Percentiles rank a stretch among this genome's conserved stretches.
Evolutionary conservation across 2,888 invertebrate genomes (phyloP).

Genomic region (Tolmerus cingulatus): DNA sequence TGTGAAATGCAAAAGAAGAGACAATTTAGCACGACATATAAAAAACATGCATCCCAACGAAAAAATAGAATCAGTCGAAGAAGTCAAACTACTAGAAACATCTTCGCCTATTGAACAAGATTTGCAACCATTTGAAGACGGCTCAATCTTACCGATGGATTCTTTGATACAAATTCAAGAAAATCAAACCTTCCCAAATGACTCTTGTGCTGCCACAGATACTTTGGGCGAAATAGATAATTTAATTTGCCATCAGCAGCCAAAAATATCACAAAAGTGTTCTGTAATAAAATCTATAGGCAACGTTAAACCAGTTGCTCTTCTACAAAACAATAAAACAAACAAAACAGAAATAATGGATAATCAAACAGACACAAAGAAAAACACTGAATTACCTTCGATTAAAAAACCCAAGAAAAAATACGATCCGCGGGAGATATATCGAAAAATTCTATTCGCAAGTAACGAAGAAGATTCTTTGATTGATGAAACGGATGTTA

Average conservation of each 20-base stretch:
- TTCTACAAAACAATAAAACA: conserved; percentile 50
- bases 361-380: not conserved
- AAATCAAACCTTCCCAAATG: not conserved
- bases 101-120: not conserved
- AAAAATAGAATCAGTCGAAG: conserved; percentile 27
- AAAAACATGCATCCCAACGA: conserved; percentile 75
- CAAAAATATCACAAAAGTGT: conserved; percentile 52
- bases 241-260: not conserved
- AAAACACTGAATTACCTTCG: not conserved
- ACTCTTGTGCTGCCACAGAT: not conserved
- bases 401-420: conserved; percentile 51
- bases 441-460: conserved; percentile 55
- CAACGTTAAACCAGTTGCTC: conserved; percentile 57
- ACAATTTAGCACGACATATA: conserved; percentile 79
- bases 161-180: not conserved
- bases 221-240: not conserved
- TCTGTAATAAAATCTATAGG: conserved; percentile 60
- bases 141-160: not conserved
- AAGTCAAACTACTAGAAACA: not conserved
- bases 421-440: conserved; percentile 56
- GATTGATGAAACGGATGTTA: conserved; percentile 6
- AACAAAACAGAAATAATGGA: not conserved
- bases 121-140: not conserved
- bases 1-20: conserved; percentile 76
- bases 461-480: conserved; percentile 52